These are phyloP conservation scores for Oncorhynchus mykiss DNA, from an alignment of 2,113 vertebrate species.

Conservation along the genomic window DNA sequence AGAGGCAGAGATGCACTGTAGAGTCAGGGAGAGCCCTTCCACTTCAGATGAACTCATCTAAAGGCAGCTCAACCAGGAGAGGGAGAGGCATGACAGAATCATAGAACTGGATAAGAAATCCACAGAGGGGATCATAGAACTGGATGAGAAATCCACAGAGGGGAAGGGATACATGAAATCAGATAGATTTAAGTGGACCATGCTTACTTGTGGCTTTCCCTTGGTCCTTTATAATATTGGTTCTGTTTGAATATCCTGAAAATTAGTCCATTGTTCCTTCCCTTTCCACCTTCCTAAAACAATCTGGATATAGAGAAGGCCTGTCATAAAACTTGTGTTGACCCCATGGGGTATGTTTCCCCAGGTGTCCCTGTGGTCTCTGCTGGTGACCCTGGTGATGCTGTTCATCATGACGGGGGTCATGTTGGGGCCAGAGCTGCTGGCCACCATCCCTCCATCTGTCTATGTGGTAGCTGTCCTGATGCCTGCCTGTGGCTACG, in stretches of 20 bases:
- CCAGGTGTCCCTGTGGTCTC: conserved; percentile 95
- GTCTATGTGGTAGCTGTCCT: conserved; percentile 90
- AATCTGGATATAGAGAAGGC: neutral
- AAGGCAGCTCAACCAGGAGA: conserved; percentile 27
- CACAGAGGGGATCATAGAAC: neutral
- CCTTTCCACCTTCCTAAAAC: no score
- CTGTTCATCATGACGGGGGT: conserved; percentile 94
- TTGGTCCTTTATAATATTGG: no score
- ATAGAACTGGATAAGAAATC: neutral
- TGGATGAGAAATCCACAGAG: neutral
- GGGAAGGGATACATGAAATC: neutral
- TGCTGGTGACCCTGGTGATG: conserved; percentile 86
- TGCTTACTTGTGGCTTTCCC: neutral
- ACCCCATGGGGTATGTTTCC: conserved; percentile 25
- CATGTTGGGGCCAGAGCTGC: conserved; percentile 90
- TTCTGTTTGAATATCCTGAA: no score
- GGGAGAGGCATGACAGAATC: conserved; percentile 12
- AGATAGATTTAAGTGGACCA: neutral
- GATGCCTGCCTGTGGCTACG: conserved; percentile 90
- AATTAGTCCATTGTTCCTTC: no score
- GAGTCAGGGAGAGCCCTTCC: conserved; percentile 50
- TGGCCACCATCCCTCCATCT: conserved; percentile 85
- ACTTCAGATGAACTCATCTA: conserved; percentile 39
- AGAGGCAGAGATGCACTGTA: neutral
- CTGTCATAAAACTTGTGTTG: conserved; percentile 11